A percentile compares a stretch with the other conserved stretches of the same genome.
phyloP scores from a whole-genome alignment of 2,113 vertebrate species.

The Hylia prasina region DNA sequence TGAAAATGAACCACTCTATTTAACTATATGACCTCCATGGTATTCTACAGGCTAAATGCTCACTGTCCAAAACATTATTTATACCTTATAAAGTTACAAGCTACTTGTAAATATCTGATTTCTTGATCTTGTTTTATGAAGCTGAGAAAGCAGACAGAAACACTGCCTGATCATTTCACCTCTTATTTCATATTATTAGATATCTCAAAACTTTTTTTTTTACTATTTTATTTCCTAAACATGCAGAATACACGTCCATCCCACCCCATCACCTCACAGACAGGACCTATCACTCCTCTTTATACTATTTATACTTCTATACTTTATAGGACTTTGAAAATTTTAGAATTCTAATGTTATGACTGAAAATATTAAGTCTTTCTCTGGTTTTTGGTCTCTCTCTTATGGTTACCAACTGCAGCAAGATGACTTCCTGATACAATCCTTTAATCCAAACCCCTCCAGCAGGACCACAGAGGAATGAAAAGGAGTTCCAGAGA shows the following conservation, averaged over 20 bases:
- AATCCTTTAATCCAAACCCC: background rate
- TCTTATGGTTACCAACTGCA: background rate
- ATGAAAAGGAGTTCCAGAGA: slow-evolving; percentile 22
- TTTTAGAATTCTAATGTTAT: background rate
- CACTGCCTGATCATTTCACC: background rate
- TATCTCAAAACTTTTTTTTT: background rate
- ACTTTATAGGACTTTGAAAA: background rate
- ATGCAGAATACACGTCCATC: background rate
- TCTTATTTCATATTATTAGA: background rate
- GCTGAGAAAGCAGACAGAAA: background rate
- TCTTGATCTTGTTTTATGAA: background rate
- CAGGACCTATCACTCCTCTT: background rate
- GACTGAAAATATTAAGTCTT: background rate
- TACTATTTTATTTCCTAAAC: background rate
- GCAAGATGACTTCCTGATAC: background rate
- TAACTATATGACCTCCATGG: background rate
- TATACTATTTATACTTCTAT: background rate
- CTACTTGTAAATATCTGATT: background rate
- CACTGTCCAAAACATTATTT: background rate
- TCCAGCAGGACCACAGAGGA: background rate
- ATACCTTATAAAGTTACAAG: background rate
- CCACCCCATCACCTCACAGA: background rate
- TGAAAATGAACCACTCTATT: slow-evolving; percentile 24
- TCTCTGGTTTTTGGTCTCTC: background rate
- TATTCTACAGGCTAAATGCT: background rate